Conservation (phyloP, 1,140 invertebrate species). For the Andricus grossulariae region DNA sequence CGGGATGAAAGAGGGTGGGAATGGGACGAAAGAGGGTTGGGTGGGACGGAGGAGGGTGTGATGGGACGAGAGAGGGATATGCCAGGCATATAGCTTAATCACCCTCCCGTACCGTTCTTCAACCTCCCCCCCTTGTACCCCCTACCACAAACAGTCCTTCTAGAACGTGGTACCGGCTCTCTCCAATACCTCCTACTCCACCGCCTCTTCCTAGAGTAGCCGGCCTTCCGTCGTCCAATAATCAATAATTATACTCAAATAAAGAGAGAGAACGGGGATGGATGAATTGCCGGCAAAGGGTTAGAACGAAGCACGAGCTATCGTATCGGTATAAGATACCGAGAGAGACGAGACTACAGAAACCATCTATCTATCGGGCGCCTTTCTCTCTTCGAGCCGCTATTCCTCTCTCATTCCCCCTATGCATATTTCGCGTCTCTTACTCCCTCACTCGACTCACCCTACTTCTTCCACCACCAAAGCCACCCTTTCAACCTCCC, state of each 20-base stretch:
- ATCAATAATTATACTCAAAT: slow-evolving; percentile 77
- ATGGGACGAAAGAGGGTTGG: slow-evolving; percentile 25
- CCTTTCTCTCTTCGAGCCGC: slow-evolving; percentile 36
- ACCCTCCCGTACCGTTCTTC: slow-evolving; percentile 73
- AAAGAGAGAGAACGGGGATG: slow-evolving; percentile 71
- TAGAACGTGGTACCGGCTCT: slow-evolving; percentile 70
- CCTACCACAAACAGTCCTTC: slow-evolving; percentile 62
- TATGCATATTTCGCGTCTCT: slow-evolving; percentile 31
- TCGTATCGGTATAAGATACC: slow-evolving; percentile 66
- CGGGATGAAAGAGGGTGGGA: slow-evolving; percentile 39
- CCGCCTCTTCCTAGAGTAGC: slow-evolving; percentile 72
- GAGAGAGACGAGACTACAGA: slow-evolving; percentile 64
- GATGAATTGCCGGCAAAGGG: slow-evolving; percentile 71
- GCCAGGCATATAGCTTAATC: slow-evolving; percentile 75
- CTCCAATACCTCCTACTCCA: slow-evolving; percentile 56
- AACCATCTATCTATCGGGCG: slow-evolving; percentile 47
- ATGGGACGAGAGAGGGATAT: slow-evolving; percentile 62
- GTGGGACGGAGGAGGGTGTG: slow-evolving; percentile 41
- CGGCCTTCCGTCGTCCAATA: slow-evolving; percentile 74
- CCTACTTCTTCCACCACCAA: slow-evolving; percentile 54
- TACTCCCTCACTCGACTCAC: slow-evolving; percentile 46
- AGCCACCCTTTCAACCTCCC: slow-evolving; percentile 61
- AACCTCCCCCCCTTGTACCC: slow-evolving; percentile 58
- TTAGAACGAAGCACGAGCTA: slow-evolving; percentile 64
- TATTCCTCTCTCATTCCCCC: slow-evolving; percentile 50